phyloP scores from a whole-genome alignment of 2,113 vertebrate genomes.

The Sylvicapra grimmia region DNA sequence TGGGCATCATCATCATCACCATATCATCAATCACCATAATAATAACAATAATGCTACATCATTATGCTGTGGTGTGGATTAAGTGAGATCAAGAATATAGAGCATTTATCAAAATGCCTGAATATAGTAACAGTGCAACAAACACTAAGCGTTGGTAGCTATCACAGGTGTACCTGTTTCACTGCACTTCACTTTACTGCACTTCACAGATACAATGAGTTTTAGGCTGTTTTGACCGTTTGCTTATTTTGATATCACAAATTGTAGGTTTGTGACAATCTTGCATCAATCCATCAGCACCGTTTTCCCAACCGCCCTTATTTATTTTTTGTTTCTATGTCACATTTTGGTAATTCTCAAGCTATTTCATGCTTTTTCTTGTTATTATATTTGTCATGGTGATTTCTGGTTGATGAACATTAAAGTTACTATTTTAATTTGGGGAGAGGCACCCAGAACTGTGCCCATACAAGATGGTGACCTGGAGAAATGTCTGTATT shows the following conservation, averaged over 20 bases:
- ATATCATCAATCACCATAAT: neutral
- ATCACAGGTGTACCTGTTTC: neutral
- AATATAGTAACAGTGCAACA: neutral
- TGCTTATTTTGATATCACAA: neutral
- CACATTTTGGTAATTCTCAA: neutral
- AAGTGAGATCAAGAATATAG: neutral
- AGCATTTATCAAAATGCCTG: neutral
- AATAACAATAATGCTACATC: neutral
- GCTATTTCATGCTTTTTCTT: neutral
- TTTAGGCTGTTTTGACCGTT: rapidly evolving
- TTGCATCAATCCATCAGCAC: neutral
- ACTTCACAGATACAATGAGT: neutral
- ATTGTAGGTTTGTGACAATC: neutral
- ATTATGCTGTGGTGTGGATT: neutral
- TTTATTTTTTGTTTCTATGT: neutral
- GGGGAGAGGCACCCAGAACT: neutral
- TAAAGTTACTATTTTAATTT: neutral
- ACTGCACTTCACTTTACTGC: neutral
- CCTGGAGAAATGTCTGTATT: neutral
- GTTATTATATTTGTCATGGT: neutral
- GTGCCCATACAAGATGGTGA: neutral
- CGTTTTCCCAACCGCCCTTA: neutral
- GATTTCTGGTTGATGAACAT: neutral
- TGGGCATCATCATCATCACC: neutral
- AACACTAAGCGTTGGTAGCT: neutral